Conservation (phyloP, 2,888 invertebrate genomes). For the Arrhopalites spinosus region DNA sequence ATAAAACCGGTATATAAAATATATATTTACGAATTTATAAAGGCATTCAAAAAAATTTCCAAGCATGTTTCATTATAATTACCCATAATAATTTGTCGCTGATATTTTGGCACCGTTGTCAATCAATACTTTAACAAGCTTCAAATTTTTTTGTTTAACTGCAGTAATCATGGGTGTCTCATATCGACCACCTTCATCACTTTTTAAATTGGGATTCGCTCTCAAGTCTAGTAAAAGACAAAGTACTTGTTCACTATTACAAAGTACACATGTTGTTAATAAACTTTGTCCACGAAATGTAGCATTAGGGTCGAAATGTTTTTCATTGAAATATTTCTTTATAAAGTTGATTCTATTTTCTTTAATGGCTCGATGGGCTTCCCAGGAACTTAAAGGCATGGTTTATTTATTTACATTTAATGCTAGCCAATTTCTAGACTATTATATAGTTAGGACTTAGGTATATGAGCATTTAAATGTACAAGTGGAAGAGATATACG, state of each 20-base stretch:
- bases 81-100: slow-evolving; percentile 54
- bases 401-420: too few species aligned
- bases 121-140: slow-evolving; percentile 45
- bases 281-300: slow-evolving; percentile 49
- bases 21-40: too few species aligned
- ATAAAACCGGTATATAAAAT: too few species aligned
- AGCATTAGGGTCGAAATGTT: slow-evolving; percentile 40
- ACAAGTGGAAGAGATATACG: too few species aligned
- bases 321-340: slow-evolving; percentile 12
- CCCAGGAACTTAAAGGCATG: slow-evolving; percentile 40
- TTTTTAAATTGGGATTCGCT: slow-evolving; percentile 50
- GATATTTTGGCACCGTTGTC: slow-evolving; percentile 43
- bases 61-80: slow-evolving; percentile 11
- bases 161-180: slow-evolving; percentile 54
- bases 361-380: slow-evolving; percentile 46
- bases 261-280: slow-evolving; percentile 47
- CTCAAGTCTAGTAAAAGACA: slow-evolving; percentile 46
- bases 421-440: too few species aligned
- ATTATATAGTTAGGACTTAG: too few species aligned
- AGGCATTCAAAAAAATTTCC: too few species aligned
- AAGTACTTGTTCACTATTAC: slow-evolving; percentile 38
- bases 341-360: slow-evolving; percentile 35
- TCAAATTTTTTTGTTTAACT: slow-evolving; percentile 43
- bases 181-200: slow-evolving; percentile 51
- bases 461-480: too few species aligned